A percentile compares a stretch with the other conserved stretches of the same genome.
Evolutionary conservation across 2,797 vertebrate genomes (phyloP).

Genomic region (Rhinella marina): DNA sequence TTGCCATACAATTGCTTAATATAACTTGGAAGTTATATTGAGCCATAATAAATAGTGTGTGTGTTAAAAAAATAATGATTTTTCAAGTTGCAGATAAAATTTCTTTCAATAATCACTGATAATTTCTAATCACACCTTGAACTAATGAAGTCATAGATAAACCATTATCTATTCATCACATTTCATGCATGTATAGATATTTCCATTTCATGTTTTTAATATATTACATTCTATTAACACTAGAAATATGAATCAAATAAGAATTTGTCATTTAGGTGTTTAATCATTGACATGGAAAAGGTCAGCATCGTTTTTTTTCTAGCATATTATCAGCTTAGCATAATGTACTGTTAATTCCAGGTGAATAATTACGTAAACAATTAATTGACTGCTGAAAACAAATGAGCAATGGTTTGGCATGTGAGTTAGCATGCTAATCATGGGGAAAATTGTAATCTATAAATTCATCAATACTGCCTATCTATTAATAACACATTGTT

Average conservation of each 20-base stretch:
- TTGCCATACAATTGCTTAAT: no score
- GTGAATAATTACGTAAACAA: constrained; percentile 47
- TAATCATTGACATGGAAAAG: neutral
- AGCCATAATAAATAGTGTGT: no score
- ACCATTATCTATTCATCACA: neutral
- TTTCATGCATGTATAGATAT: neutral
- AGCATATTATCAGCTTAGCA: constrained; percentile 8
- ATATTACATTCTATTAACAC: neutral
- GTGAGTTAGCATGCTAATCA: constrained; percentile 44
- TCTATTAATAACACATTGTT: constrained; percentile 27
- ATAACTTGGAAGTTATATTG: no score
- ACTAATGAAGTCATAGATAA: neutral
- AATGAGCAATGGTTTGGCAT: constrained; percentile 45
- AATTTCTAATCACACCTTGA: constrained; percentile 27
- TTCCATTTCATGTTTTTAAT: neutral
- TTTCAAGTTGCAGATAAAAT: neutral
- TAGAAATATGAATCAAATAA: neutral
- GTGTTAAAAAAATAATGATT: neutral
- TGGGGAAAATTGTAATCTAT: constrained; percentile 44
- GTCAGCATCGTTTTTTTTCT: neutral
- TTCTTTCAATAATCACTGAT: neutral
- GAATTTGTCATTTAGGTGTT: neutral
- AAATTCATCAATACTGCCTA: constrained; percentile 45
- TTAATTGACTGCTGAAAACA: constrained; percentile 48
- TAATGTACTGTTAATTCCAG: constrained; percentile 31